Conservation (phyloP, 2,113 vertebrate species). For the Aegithalos caudatus region DNA sequence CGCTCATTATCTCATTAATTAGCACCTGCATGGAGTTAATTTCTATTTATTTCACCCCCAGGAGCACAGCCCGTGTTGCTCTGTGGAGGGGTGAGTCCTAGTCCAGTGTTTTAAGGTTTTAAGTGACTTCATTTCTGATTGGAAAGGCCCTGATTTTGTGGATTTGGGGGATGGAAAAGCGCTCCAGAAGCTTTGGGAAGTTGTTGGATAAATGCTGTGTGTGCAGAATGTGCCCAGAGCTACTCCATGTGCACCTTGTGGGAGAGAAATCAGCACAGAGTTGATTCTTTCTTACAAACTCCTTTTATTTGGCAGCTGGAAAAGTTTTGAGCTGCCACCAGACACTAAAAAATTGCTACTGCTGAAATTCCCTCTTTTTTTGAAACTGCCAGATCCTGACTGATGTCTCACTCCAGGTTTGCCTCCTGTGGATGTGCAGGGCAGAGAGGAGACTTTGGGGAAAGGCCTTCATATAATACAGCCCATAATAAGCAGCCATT, state of each 20-base stretch:
- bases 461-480: background rate
- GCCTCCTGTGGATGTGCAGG: background rate
- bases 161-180: background rate
- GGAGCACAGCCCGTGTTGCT: accelerated
- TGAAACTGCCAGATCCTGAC: too few relatives aligned
- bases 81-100: accelerated
- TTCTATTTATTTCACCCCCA: background rate
- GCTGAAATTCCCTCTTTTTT: background rate
- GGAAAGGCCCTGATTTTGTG: accelerated
- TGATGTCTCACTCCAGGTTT: accelerated
- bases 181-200: background rate
- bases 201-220: accelerated
- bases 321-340: background rate
- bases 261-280: accelerated
- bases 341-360: background rate
- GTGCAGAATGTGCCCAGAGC: accelerated
- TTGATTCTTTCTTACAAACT: accelerated
- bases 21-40: background rate
- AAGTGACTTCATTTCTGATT: accelerated
- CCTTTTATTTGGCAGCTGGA: background rate
- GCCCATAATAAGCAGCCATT: background rate
- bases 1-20: background rate
- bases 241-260: accelerated
- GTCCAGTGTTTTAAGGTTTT: accelerated
- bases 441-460: background rate